These are phyloP conservation scores for Arenaria interpres DNA, from an alignment of 2,113 vertebrate genomes.

Conservation along the genomic window DNA sequence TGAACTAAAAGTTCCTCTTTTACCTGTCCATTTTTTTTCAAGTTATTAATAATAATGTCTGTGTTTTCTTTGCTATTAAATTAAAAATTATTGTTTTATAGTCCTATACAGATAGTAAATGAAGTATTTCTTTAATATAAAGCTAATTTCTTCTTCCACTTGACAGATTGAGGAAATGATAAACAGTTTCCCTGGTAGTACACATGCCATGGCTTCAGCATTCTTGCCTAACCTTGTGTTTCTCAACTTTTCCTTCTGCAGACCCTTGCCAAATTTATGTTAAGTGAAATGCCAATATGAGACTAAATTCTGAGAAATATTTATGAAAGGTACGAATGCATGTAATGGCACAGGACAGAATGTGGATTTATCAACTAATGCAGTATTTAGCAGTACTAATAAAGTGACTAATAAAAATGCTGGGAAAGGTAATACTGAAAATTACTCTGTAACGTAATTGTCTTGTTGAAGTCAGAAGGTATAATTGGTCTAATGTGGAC, in stretches of 20 bases:
- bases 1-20: background rate
- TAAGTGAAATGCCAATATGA: background rate
- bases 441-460: background rate
- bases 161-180: background rate
- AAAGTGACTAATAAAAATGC: background rate
- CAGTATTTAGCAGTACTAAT: background rate
- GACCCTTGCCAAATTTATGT: slow-evolving; percentile 31
- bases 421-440: background rate
- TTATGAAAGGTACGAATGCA: background rate
- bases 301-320: background rate
- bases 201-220: background rate
- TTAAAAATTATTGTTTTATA: background rate
- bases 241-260: background rate
- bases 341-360: background rate
- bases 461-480: background rate
- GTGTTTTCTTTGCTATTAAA: background rate
- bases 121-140: background rate
- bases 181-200: background rate
- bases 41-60: background rate
- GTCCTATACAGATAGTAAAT: background rate
- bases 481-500: background rate
- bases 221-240: background rate
- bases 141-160: background rate
- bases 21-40: background rate
- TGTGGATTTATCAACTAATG: background rate